Evolutionary conservation across 2,888 invertebrate genomes (phyloP), one percentile per base, ranked within the genome.

Genomic region (Campoplex capitator): DNA sequence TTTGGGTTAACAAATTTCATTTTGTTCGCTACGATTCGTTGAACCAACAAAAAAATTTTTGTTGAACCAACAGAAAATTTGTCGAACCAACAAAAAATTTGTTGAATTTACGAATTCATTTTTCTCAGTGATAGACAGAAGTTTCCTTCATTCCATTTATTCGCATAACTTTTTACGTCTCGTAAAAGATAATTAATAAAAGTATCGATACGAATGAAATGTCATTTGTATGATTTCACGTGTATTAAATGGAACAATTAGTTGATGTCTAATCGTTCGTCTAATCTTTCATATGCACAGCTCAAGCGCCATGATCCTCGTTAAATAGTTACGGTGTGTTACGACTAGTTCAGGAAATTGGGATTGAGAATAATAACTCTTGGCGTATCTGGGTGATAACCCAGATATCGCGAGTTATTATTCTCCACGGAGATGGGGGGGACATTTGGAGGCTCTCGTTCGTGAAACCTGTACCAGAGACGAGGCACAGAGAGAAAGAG

Each of bases 281-380:
- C 9, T 42, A 42, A n/a, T 11, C 42, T n/a, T 38, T 11, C 38
- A 38, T n/a, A 42, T 11, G 38, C 38, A 4, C n/a, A 9, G 42
- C 51, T 74, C 51, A 71, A 6, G 16, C 62, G 23, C 23, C 23
- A 62, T 28, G 38, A 28, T 42, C 28, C 45, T 67, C 74, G 62
- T 79, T 62, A 80, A 74, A 79, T 28, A 38, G 75, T 74, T 67
- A 58, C 23, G 58, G 35, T 38, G 42, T 48, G 42, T 48, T 48
- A 65, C 56, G 71, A 35, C 76, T 62, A 79, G 38, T 54, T 71
- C 45, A 48, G 54, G 80, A 75, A 84, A 84, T 62, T 56, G 16
- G 45, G 28, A 77, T 77, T 81, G 76, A 51, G 48, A 73, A 54
- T 28, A 70, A 70, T 70, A 70, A 70, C 70, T 58, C 58, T 68